These are phyloP conservation scores for Lasioglossum marginatum DNA, from an alignment of 2,888 invertebrate genomes.

Conservation along the genomic window DNA sequence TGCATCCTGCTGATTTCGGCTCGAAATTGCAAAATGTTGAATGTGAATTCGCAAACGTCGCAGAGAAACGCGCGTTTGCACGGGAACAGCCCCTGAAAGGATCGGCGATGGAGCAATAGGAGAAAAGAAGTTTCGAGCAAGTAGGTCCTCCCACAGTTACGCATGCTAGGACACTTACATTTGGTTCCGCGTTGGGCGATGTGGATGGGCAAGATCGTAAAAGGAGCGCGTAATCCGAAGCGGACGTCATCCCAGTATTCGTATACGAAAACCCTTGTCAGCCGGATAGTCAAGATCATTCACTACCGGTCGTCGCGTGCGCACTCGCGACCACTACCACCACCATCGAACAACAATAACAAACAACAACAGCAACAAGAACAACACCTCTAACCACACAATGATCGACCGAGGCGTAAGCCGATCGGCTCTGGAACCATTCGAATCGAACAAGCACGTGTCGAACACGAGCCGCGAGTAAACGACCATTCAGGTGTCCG, in stretches of 20 bases:
- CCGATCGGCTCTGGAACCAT: slow-evolving; percentile 16
- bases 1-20: no score
- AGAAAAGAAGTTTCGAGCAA: neutral
- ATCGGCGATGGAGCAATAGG: neutral
- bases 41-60: neutral
- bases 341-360: slow-evolving; percentile 24
- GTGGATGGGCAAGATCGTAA: slow-evolving; percentile 73
- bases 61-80: neutral
- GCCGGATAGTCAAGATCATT: slow-evolving; percentile 71
- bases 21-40: no score
- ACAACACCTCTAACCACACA: slow-evolving; percentile 25
- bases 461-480: slow-evolving; percentile 3
- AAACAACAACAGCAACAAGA: neutral
- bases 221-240: slow-evolving; percentile 75
- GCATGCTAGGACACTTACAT: slow-evolving; percentile 70
- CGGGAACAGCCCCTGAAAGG: neutral
- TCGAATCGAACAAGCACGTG: slow-evolving; percentile 30
- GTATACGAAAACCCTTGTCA: slow-evolving; percentile 70
- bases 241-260: slow-evolving; percentile 76
- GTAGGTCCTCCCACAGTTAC: neutral
- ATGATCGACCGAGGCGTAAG: neutral
- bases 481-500: slow-evolving; percentile 61
- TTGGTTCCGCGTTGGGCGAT: slow-evolving; percentile 77
- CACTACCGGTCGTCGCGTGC: slow-evolving; percentile 69
- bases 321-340: slow-evolving; percentile 68